phyloP scores from a whole-genome alignment of 2,113 vertebrate genomes.

The Phainopepla nitens region DNA sequence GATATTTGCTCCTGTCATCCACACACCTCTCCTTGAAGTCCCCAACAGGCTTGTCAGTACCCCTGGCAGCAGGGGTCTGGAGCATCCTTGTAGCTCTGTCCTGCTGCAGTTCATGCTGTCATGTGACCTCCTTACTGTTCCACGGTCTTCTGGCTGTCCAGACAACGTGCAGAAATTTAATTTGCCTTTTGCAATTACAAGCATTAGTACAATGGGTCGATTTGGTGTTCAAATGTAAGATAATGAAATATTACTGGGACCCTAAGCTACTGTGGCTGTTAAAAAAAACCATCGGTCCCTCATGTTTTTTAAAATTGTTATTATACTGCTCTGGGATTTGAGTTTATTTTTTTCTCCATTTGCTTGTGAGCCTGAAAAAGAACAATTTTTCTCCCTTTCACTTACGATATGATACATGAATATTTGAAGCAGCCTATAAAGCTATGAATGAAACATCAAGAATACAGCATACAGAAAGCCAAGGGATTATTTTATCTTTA shows the following conservation, averaged over 20 bases:
- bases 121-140: not conserved
- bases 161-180: not conserved
- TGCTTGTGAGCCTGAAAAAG: constrained; percentile 47
- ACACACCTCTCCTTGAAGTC: not conserved
- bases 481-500: constrained; percentile 36
- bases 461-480: constrained; percentile 6
- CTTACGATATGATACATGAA: constrained; percentile 60
- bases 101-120: not conserved
- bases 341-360: constrained; percentile 33
- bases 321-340: constrained; percentile 29
- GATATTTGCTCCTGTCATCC: not conserved
- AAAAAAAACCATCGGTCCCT: not conserved
- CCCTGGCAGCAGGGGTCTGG: too few relatives aligned
- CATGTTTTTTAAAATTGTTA: constrained; percentile 6
- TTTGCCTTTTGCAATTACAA: constrained; percentile 28
- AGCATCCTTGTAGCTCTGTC: not conserved
- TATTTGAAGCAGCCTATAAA: constrained; percentile 58
- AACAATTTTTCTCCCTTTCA: constrained; percentile 62
- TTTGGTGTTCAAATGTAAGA: not conserved
- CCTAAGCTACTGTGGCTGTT: not conserved
- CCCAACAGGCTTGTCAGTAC: not conserved
- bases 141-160: not conserved
- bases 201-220: not conserved
- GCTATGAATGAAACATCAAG: constrained; percentile 48
- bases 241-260: not conserved